Percentiles rank a stretch among this genome's conserved stretches.
Conservation (phyloP, 2,113 vertebrate species). For the Chlorodrepanis virens region DNA sequence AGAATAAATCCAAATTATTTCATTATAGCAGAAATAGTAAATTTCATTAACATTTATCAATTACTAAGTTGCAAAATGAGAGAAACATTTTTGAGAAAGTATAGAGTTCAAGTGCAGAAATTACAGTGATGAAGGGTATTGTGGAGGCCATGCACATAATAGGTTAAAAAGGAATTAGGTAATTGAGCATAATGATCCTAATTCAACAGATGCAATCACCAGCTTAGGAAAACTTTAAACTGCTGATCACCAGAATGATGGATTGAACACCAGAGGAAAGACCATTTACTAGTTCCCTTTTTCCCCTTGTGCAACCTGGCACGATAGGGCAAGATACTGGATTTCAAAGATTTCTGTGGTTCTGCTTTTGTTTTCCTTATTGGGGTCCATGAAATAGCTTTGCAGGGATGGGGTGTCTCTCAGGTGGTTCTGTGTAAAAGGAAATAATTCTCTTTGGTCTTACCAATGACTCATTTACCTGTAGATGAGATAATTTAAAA, state of each 20-base stretch:
- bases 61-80: background rate
- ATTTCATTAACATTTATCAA: background rate
- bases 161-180: constrained; percentile 54
- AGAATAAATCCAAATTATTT: background rate
- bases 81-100: background rate
- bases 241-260: background rate
- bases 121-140: background rate
- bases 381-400: background rate
- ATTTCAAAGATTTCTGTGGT: background rate
- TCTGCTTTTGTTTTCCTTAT: background rate
- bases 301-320: background rate
- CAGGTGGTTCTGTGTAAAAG: background rate
- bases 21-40: background rate
- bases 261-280: background rate
- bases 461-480: background rate
- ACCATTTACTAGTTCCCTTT: background rate
- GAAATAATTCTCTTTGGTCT: background rate
- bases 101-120: background rate
- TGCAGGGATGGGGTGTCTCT: background rate
- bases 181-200: constrained; percentile 32
- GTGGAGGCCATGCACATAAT: background rate
- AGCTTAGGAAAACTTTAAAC: constrained; percentile 12
- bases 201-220: background rate
- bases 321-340: background rate
- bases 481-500: background rate